These are phyloP conservation scores for Crioceris asparagi DNA, from an alignment of 2,888 invertebrate genomes.

Conservation along the genomic window DNA sequence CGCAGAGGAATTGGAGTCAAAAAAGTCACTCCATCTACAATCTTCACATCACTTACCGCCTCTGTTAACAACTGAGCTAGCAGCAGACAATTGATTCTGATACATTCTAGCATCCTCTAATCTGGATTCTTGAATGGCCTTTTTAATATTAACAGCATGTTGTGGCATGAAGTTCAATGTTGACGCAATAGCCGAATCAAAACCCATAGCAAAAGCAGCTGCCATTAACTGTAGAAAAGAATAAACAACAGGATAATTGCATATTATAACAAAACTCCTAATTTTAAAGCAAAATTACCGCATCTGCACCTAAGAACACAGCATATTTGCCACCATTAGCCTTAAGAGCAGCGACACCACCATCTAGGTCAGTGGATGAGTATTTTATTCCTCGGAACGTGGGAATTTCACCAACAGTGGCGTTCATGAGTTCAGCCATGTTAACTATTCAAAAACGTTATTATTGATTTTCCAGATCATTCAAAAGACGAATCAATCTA, in stretches of 20 bases:
- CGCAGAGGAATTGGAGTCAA: no score
- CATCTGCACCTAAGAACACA: slow-evolving; percentile 50
- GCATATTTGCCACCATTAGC: slow-evolving; percentile 21
- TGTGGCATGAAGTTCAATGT: slow-evolving; percentile 56
- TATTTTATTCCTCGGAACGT: slow-evolving; percentile 77
- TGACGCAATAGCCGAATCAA: slow-evolving; percentile 62
- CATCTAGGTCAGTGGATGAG: slow-evolving; percentile 61
- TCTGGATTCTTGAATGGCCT: slow-evolving; percentile 38
- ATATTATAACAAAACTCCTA: no score
- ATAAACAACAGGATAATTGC: slow-evolving; percentile 1
- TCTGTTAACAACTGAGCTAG: no score
- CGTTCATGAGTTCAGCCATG: slow-evolving; percentile 57
- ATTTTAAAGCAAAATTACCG: no score
- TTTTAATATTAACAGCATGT: slow-evolving; percentile 45
- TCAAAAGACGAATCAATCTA: no score
- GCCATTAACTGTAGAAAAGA: slow-evolving; percentile 46
- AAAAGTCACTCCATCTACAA: no score
- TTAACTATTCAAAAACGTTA: no score
- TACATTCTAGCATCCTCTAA: slow-evolving; percentile 40
- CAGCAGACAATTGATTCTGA: slow-evolving; percentile 8
- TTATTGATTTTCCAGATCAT: no score
- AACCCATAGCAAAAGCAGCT: slow-evolving; percentile 55
- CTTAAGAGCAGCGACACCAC: slow-evolving; percentile 42
- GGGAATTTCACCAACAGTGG: slow-evolving; percentile 52
- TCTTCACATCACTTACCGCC: no score